Conservation (phyloP, 1,140 invertebrate genomes). For the Sinella curviseta region DNA sequence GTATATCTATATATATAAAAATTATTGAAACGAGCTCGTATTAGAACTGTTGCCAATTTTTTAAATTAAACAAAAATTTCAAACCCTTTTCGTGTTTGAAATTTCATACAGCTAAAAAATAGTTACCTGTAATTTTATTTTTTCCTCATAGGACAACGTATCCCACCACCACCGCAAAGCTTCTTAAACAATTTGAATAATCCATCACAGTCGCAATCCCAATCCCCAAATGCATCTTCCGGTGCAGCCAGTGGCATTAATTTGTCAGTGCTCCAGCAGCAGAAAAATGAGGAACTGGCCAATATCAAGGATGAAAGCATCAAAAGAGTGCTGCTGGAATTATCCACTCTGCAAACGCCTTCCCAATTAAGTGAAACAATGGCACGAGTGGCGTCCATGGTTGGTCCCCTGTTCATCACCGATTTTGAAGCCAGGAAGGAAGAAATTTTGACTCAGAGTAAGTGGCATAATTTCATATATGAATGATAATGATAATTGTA, state of each 20-base stretch:
- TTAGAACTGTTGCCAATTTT: no score
- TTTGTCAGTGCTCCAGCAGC: not conserved
- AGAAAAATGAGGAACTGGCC: constrained; percentile 19
- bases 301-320: constrained; percentile 36
- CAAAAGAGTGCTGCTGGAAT: constrained; percentile 28
- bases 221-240: not conserved
- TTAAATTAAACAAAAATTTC: no score
- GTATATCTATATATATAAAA: not conserved
- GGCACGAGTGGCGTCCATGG: constrained; percentile 22
- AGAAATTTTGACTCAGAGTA: constrained; percentile 29
- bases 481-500: not conserved
- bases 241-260: no score
- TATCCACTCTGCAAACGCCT: constrained; percentile 30
- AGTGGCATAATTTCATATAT: not conserved
- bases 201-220: not conserved
- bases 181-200: constrained; percentile 5
- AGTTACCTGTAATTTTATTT: not conserved
- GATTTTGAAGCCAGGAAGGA: constrained; percentile 34
- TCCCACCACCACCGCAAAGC: not conserved
- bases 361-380: constrained; percentile 29
- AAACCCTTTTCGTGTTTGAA: no score
- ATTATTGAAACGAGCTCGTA: not conserved
- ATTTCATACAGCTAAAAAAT: no score
- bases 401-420: constrained; percentile 28
- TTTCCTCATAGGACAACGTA: not conserved